Percentiles rank a stretch among this genome's conserved stretches.
Conservation (phyloP, 1,140 invertebrate genomes). For the Goniozus legneri region DNA sequence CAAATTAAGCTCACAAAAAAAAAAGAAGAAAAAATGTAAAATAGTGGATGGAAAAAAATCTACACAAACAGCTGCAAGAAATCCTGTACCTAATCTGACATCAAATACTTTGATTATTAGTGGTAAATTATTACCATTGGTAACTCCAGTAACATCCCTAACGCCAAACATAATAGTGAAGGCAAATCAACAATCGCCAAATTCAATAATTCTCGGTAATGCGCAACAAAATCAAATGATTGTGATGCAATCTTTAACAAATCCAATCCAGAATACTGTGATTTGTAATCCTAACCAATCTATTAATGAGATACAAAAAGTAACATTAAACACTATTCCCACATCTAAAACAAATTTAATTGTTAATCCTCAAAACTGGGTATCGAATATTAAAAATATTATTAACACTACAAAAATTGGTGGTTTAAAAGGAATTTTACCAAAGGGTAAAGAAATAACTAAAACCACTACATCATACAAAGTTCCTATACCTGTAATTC, state of each 20-base stretch:
- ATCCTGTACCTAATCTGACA: conserved; percentile 37
- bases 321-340: conserved; percentile 39
- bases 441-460: conserved; percentile 52
- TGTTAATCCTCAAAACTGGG: conserved; percentile 45
- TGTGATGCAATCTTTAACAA: conserved; percentile 45
- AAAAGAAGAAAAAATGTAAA: conserved; percentile 28
- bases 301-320: conserved; percentile 42
- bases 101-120: conserved; percentile 46
- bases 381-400: conserved; percentile 47
- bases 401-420: conserved; percentile 48
- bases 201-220: conserved; percentile 46
- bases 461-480: conserved; percentile 69
- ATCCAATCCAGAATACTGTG: conserved; percentile 39
- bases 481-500: conserved; percentile 66
- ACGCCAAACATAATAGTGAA: conserved; percentile 49
- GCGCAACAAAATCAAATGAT: conserved; percentile 50
- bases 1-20: conserved; percentile 29
- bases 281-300: conserved; percentile 42
- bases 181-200: conserved; percentile 31
- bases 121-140: conserved; percentile 47
- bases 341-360: conserved; percentile 39
- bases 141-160: conserved; percentile 39
- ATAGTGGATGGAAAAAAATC: conserved; percentile 27
- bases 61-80: conserved; percentile 19
- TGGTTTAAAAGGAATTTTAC: conserved; percentile 46